These are phyloP conservation scores for Mystacides longicornis DNA, from an alignment of 2,888 invertebrate species.

Conservation along the genomic window DNA sequence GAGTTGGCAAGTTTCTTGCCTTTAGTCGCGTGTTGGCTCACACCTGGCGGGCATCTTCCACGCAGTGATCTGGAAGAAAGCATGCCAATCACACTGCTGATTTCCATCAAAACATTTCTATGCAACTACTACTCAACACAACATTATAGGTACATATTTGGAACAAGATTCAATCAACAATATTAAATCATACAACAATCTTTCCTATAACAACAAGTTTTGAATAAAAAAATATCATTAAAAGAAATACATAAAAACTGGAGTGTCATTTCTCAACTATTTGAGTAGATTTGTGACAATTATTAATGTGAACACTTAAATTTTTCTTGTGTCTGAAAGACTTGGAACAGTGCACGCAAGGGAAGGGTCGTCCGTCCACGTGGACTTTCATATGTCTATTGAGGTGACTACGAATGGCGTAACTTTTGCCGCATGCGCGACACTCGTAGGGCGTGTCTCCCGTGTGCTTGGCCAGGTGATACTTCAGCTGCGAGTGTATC, in stretches of 20 bases:
- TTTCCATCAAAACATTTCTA: slow-evolving; percentile 6
- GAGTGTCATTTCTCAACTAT: too few species aligned
- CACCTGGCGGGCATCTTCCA: slow-evolving; percentile 17
- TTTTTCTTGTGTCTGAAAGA: slow-evolving; percentile 24
- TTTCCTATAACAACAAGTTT: too few species aligned
- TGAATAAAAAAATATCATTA: too few species aligned
- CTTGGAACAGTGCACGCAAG: slow-evolving; percentile 20
- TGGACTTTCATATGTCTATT: slow-evolving; percentile 22
- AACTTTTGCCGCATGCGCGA: slow-evolving; percentile 48
- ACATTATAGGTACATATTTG: too few species aligned
- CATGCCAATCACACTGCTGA: slow-evolving; percentile 24
- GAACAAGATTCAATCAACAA: too few species aligned
- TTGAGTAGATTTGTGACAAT: slow-evolving; percentile 23
- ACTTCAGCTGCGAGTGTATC: slow-evolving; percentile 37
- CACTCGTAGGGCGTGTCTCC: slow-evolving; percentile 56
- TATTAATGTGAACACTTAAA: slow-evolving; percentile 21
- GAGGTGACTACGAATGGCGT: slow-evolving; percentile 42
- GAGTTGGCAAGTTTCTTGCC: slow-evolving; percentile 16
- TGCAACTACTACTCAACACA: slow-evolving; percentile 1
- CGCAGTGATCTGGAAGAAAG: slow-evolving; percentile 25
- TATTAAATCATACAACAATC: too few species aligned
- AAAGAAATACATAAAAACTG: too few species aligned
- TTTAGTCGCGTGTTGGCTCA: slow-evolving; percentile 13
- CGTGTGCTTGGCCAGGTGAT: slow-evolving; percentile 41
- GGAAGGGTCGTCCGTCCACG: slow-evolving; percentile 18